Evolutionary conservation across 2,113 vertebrate species (phyloP).

Genomic region (Macquaria australasica): DNA sequence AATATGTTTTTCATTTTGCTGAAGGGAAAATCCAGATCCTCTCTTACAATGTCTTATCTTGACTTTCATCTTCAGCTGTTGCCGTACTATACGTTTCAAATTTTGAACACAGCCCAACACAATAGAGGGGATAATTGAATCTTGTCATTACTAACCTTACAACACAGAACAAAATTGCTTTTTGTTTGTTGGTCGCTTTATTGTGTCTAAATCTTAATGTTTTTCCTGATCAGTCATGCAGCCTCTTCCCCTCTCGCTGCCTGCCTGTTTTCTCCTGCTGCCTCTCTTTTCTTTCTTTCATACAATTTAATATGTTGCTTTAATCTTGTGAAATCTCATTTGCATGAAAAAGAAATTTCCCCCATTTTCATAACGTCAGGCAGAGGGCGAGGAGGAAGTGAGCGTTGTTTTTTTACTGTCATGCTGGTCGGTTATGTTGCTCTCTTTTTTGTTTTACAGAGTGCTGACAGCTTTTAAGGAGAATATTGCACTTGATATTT

Average conservation of each 20-base stretch:
- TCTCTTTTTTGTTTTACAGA: conserved; percentile 8
- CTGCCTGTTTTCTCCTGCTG: not conserved
- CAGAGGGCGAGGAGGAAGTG: no score
- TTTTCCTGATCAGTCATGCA: conserved; percentile 11
- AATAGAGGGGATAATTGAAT: not conserved
- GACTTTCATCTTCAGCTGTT: not conserved
- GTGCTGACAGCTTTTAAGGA: not conserved
- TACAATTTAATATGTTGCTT: not conserved
- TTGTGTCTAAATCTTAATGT: not conserved
- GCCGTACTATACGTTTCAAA: not conserved
- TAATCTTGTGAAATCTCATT: conserved; percentile 16
- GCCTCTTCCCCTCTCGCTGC: not conserved
- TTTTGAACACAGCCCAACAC: not conserved
- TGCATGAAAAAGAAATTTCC: conserved; percentile 19
- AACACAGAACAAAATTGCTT: conserved; percentile 10
- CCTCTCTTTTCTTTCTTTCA: not conserved
- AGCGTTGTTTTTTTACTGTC: not conserved
- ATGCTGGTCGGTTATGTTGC: not conserved
- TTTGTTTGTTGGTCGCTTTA: not conserved
- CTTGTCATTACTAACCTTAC: not conserved
- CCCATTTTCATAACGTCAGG: conserved; percentile 3
- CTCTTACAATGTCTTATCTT: not conserved
- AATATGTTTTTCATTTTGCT: not conserved
- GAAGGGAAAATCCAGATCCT: not conserved
- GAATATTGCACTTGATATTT: not conserved